phyloP scores from a whole-genome alignment of 1,140 invertebrate species.

The Drosophila suzukii region DNA sequence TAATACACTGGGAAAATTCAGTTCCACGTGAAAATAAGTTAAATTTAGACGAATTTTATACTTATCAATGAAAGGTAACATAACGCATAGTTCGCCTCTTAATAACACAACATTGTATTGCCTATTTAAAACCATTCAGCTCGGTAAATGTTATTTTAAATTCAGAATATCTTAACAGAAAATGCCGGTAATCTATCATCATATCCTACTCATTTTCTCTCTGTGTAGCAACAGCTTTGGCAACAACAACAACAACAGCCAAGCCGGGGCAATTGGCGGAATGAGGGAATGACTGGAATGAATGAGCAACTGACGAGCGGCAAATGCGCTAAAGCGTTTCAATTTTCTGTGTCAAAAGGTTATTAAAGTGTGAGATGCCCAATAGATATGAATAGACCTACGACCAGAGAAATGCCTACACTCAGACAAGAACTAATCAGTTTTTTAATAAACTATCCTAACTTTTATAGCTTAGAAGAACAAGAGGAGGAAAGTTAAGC shows the following conservation, averaged over 20 bases:
- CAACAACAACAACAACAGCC: conserved; percentile 2
- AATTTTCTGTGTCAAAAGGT: conserved; percentile 79
- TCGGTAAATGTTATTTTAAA: no score
- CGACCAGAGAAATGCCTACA: conserved; percentile 14
- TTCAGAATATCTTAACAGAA: no score
- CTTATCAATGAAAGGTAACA: neutral
- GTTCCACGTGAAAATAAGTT: no score
- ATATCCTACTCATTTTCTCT: neutral
- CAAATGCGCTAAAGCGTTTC: conserved; percentile 73
- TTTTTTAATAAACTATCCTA: no score
- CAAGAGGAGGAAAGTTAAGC: no score
- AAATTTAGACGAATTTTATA: neutral
- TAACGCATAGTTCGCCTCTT: no score
- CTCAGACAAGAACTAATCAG: neutral
- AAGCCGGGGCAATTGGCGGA: conserved; percentile 21
- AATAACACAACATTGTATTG: no score
- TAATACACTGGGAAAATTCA: neutral
- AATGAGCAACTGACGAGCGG: conserved; percentile 32
- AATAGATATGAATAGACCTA: conserved; percentile 32
- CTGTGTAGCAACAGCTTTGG: conserved; percentile 7
- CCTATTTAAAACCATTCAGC: no score
- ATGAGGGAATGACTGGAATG: conserved; percentile 16
- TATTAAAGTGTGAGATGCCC: conserved; percentile 68
- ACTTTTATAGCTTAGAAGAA: no score
- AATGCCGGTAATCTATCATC: no score